Percentiles rank a stretch among this genome's conserved stretches.
Conservation (phyloP, 2,888 invertebrate genomes). For the Standfussiana lucernea region DNA sequence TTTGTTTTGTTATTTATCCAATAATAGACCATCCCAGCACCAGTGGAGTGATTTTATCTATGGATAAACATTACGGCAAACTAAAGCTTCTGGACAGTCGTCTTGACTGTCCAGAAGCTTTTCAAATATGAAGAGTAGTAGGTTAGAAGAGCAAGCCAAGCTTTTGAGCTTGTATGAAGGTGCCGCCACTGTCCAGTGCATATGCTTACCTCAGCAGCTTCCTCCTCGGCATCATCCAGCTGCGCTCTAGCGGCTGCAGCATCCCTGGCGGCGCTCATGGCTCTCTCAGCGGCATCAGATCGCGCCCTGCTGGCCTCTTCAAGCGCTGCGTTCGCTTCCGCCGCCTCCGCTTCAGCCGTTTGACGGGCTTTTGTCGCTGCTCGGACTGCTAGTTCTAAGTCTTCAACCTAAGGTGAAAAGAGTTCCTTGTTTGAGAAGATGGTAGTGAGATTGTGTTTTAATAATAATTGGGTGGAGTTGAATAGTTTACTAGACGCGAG, state of each 20-base stretch:
- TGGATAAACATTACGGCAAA: too few species aligned
- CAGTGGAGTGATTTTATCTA: too few species aligned
- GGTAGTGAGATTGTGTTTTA: not conserved
- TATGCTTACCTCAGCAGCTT: conserved; percentile 91
- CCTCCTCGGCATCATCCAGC: conserved; percentile 98
- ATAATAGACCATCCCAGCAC: too few species aligned
- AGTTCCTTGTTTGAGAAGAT: not conserved
- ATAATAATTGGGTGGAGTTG: not conserved
- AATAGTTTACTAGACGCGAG: not conserved
- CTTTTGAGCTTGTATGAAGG: not conserved
- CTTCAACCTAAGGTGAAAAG: conserved; percentile 92
- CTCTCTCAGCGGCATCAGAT: conserved; percentile 95
- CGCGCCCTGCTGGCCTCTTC: conserved; percentile 95
- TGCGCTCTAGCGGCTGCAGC: conserved; percentile 95
- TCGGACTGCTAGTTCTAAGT: conserved; percentile 96
- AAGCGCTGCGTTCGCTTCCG: conserved; percentile 95
- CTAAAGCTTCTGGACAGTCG: too few species aligned
- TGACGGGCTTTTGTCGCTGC: conserved; percentile 96
- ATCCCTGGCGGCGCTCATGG: conserved; percentile 92
- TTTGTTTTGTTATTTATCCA: too few species aligned
- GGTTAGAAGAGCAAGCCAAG: too few species aligned
- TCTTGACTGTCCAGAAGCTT: too few species aligned
- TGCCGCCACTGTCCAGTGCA: too few species aligned
- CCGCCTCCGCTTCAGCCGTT: conserved; percentile 95
- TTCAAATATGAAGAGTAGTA: too few species aligned